Conservation (phyloP, 2,888 invertebrate genomes). For the Drosophila tripunctata region DNA sequence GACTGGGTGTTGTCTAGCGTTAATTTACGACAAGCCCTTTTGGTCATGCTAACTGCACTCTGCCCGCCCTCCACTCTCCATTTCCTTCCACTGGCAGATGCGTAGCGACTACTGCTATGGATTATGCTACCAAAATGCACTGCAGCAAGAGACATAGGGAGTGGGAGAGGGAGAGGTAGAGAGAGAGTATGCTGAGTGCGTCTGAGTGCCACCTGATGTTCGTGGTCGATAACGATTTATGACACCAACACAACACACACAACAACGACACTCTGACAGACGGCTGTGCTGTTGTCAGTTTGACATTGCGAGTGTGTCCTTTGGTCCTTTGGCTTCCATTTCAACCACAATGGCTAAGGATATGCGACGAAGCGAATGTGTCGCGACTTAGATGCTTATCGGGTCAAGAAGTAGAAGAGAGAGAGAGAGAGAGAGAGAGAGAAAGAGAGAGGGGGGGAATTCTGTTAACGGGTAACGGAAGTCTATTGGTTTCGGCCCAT, state of each 20-base stretch:
- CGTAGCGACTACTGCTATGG: slow-evolving; percentile 32
- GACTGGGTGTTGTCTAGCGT: slow-evolving; percentile 52
- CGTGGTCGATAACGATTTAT: slow-evolving; percentile 81
- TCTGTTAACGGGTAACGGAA: slow-evolving; percentile 54
- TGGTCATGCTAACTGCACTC: slow-evolving; percentile 42
- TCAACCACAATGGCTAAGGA: slow-evolving; percentile 44
- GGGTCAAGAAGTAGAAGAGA: slow-evolving; percentile 4
- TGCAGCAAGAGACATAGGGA: neutral
- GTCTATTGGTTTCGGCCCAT: slow-evolving; percentile 56
- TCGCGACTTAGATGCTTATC: slow-evolving; percentile 73
- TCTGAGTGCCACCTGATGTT: slow-evolving; percentile 81
- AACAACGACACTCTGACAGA: slow-evolving; percentile 52
- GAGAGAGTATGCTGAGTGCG: slow-evolving; percentile 50
- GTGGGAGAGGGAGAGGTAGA: neutral
- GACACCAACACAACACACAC: slow-evolving; percentile 62
- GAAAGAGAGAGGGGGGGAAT: too few relatives aligned
- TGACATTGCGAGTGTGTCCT: slow-evolving; percentile 58
- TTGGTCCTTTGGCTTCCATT: slow-evolving; percentile 37
- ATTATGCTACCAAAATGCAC: slow-evolving; percentile 63
- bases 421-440: too few relatives aligned
- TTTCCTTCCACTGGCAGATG: slow-evolving; percentile 6
- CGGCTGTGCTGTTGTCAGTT: slow-evolving; percentile 48
- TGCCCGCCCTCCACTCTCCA: neutral
- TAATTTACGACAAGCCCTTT: slow-evolving; percentile 75
- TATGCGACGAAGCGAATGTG: slow-evolving; percentile 39